A percentile compares a stretch with the other conserved stretches of the same genome.
Conservation (phyloP, 2,113 vertebrate genomes). For the Miniopterus natalensis region DNA sequence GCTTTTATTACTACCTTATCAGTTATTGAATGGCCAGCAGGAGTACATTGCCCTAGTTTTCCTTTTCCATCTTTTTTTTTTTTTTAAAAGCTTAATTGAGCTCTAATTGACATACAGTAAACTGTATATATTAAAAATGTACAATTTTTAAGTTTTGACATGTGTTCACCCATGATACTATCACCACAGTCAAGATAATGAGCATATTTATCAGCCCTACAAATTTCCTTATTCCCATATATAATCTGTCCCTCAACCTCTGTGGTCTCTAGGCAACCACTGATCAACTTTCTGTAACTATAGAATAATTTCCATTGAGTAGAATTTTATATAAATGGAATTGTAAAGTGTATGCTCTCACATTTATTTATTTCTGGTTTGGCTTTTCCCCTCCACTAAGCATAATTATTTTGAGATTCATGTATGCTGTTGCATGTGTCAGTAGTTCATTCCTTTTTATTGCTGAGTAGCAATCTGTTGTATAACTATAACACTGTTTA, state of each 20-base stretch:
- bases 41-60: background rate
- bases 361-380: conserved; percentile 58
- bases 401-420: conserved; percentile 26
- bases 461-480: background rate
- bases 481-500: background rate
- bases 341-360: background rate
- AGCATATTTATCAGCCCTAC: background rate
- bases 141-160: conserved; percentile 15
- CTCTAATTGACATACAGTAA: background rate
- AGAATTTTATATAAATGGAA: conserved; percentile 58
- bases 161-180: background rate
- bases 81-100: background rate
- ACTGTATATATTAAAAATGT: background rate
- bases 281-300: conserved; percentile 3
- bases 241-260: background rate
- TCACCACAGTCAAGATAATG: background rate
- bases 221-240: conserved; percentile 15
- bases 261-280: conserved; percentile 15
- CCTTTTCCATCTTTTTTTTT: background rate
- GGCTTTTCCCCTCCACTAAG: background rate
- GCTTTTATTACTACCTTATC: background rate
- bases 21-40: background rate
- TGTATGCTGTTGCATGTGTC: background rate
- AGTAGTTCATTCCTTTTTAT: background rate
- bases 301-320: conserved; percentile 34